These are phyloP conservation scores for Phyllostomus hastatus DNA, from an alignment of 2,113 vertebrate genomes.

Conservation along the genomic window DNA sequence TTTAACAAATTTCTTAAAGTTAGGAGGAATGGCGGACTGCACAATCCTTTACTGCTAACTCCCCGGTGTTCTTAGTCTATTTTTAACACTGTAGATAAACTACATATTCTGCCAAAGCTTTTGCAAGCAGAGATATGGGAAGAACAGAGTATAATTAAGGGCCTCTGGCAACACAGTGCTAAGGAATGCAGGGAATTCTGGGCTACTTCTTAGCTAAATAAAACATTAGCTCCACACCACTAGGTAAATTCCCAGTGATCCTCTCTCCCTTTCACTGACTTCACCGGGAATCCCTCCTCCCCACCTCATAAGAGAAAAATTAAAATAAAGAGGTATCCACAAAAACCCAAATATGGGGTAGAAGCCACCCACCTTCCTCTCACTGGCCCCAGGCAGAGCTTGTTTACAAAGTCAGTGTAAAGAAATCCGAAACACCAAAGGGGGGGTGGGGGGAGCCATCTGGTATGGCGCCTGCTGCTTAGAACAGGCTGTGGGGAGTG, in stretches of 20 bases:
- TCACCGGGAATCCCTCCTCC: slow-evolving; percentile 17
- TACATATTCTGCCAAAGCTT: slow-evolving; percentile 46
- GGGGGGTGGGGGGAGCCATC: not conserved
- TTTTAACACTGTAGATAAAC: slow-evolving; percentile 58
- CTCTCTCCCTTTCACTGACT: not conserved
- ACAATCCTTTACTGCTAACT: slow-evolving; percentile 16
- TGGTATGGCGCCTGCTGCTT: not conserved
- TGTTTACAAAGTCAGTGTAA: slow-evolving; percentile 48
- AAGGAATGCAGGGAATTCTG: slow-evolving; percentile 38
- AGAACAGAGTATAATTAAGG: slow-evolving; percentile 56
- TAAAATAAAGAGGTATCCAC: not conserved
- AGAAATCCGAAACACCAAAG: slow-evolving; percentile 44
- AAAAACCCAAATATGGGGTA: not conserved
- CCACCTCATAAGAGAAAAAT: not conserved
- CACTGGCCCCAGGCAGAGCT: not conserved
- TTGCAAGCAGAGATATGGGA: slow-evolving; percentile 48
- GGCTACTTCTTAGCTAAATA: not conserved
- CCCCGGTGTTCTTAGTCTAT: slow-evolving; percentile 38
- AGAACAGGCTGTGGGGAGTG: not conserved
- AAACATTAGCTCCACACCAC: not conserved
- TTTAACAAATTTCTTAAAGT: slow-evolving; percentile 16
- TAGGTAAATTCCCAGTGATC: not conserved
- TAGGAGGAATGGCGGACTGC: not conserved
- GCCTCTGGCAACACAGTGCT: slow-evolving; percentile 19
- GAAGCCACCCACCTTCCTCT: not conserved